Base-by-base conservation (phyloP, 2,113 vertebrate genomes). In the Oncorhynchus keta region DNA sequence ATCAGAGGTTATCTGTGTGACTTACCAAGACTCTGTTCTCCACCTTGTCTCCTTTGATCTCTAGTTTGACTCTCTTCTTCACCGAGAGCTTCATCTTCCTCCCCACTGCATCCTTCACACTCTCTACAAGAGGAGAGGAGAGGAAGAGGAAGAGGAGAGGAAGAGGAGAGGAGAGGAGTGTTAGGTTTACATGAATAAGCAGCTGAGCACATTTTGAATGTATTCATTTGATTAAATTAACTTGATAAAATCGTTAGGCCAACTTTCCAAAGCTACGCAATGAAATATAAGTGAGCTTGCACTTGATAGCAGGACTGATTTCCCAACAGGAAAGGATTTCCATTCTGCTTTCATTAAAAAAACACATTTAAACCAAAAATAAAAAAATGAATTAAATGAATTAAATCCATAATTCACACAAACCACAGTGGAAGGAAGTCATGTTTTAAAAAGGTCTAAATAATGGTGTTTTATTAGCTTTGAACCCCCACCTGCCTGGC, bases 1-100 rank as follows among this genome's bases (percentile, higher is more conserved):
- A n/a, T 62, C 7, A 62, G 9, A 62, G 18, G 7, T 62, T 62
- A 24, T 72, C 77, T 72, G 79, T 6, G 0, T 6, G 32, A 93
- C 97, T 97, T 90, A 98, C 97, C 97, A 99, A 72, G 70, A 99
- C 96, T 93, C 93, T 95, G 92, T 98, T 98, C 84, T 98, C 97
- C 71, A 96, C 94, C 94, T 95, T 97, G 92, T 99, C 97, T 78
- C 94, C 96, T 91, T 98, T 99, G 76, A 96, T 93, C 92, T 99
- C 97, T 91, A 99, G 88, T 81, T 96, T 99, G 74, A 99, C 95
- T 89, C 94, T 96, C 92, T 95, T 99, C 93, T 95, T 97, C 80
- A 98, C 90, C 0, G 94, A 93, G 89, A 99, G 95, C 90, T 96
- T 97, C 75, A 97, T 95, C 93, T 97, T 98, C 86, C 95, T 96